These are phyloP conservation scores for Geococcyx californianus DNA, from an alignment of 2,113 vertebrate genomes.

Conservation along the genomic window DNA sequence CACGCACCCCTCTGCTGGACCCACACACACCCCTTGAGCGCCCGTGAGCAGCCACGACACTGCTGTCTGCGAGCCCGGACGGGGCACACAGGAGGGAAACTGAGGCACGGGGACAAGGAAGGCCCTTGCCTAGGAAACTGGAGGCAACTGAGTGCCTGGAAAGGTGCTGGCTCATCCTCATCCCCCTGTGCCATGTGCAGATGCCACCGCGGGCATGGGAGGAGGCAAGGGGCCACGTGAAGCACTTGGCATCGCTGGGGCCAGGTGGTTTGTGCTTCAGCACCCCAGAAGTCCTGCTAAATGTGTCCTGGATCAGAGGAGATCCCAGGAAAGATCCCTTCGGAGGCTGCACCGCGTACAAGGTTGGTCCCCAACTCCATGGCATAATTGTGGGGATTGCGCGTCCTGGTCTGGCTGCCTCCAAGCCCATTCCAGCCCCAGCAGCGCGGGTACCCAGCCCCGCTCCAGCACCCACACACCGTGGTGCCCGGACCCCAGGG, in stretches of 20 bases:
- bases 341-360: neutral
- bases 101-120: neutral
- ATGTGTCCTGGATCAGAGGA: neutral
- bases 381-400: fast-evolving
- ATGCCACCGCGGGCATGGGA: neutral
- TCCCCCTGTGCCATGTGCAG: neutral
- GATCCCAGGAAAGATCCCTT: neutral
- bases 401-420: fast-evolving
- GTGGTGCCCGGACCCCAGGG: neutral
- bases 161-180: neutral
- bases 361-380: fast-evolving
- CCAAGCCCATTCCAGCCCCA: neutral
- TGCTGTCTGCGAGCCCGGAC: fast-evolving
- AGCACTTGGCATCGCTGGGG: neutral
- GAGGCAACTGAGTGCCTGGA: neutral
- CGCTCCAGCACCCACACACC: neutral
- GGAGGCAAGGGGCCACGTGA: neutral
- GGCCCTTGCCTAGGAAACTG: fast-evolving
- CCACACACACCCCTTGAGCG: fast-evolving
- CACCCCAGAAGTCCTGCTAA: neutral
- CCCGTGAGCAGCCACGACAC: fast-evolving
- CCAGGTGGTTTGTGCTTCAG: neutral
- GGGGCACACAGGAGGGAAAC: neutral
- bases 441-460: neutral
- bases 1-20: too few species aligned